phyloP scores from a whole-genome alignment of 1,140 invertebrate genomes.

The Drosophila equinoxialis region DNA sequence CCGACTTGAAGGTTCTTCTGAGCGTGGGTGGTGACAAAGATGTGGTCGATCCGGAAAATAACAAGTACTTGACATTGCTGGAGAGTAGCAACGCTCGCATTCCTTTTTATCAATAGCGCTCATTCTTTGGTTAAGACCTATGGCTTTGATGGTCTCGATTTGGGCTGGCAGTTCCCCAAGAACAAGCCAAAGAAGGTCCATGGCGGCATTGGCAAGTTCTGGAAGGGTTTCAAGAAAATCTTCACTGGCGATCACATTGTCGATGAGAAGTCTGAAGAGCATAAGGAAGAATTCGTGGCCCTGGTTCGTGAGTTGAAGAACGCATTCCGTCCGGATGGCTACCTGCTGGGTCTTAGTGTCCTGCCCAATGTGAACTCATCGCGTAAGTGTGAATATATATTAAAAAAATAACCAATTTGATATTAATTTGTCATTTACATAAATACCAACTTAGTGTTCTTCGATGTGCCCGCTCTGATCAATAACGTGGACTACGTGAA shows the following conservation, averaged over 20 bases:
- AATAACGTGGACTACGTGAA: constrained; percentile 91
- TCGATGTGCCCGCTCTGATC: constrained; percentile 88
- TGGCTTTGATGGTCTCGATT: constrained; percentile 93
- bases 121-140: constrained; percentile 88
- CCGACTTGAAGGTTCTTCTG: constrained; percentile 89
- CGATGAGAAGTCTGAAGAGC: constrained; percentile 90
- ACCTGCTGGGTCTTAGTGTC: constrained; percentile 87
- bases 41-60: constrained; percentile 83
- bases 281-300: constrained; percentile 89
- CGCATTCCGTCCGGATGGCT: constrained; percentile 86
- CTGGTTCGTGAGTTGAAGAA: constrained; percentile 90
- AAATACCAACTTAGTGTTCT: constrained; percentile 86
- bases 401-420: no score
- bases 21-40: constrained; percentile 90
- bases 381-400: constrained; percentile 83
- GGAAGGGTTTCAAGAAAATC: constrained; percentile 90
- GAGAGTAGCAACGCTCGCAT: constrained; percentile 88
- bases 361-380: constrained; percentile 91
- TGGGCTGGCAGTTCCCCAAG: constrained; percentile 93
- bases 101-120: constrained; percentile 90
- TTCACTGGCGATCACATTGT: constrained; percentile 87
- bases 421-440: neutral
- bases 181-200: constrained; percentile 90
- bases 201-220: constrained; percentile 86
- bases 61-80: constrained; percentile 83